Evolutionary conservation across 2,888 invertebrate genomes (phyloP).

Genomic region (Lutraria lutraria): DNA sequence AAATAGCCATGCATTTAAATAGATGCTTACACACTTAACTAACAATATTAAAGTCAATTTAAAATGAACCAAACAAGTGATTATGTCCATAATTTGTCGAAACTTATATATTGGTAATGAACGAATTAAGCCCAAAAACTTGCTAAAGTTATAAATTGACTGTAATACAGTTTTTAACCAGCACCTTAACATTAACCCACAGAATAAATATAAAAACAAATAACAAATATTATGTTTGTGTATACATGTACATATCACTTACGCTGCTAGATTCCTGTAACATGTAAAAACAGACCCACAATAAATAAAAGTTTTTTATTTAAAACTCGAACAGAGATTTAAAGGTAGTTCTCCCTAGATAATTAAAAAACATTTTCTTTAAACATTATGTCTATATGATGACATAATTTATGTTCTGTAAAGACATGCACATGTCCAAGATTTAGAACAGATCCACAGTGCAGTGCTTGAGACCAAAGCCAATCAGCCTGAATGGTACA

Average conservation of each 20-base stretch:
- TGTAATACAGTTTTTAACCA: background rate
- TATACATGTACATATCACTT: conserved; percentile 37
- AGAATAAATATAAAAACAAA: background rate
- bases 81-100: too few species aligned
- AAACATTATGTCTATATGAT: too few species aligned
- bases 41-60: background rate
- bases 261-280: conserved; percentile 65
- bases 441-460: too few species aligned
- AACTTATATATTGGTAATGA: too few species aligned
- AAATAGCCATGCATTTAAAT: background rate
- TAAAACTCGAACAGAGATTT: background rate
- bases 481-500: too few species aligned
- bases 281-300: background rate
- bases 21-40: background rate
- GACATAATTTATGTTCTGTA: too few species aligned
- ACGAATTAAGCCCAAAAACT: too few species aligned
- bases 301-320: background rate
- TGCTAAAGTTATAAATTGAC: background rate
- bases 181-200: background rate
- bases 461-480: too few species aligned
- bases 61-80: background rate
- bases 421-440: too few species aligned
- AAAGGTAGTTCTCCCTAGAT: too few species aligned
- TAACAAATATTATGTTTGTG: background rate
- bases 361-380: too few species aligned